Base-by-base conservation (phyloP, 2,113 vertebrate species). In the Turnix velox region DNA sequence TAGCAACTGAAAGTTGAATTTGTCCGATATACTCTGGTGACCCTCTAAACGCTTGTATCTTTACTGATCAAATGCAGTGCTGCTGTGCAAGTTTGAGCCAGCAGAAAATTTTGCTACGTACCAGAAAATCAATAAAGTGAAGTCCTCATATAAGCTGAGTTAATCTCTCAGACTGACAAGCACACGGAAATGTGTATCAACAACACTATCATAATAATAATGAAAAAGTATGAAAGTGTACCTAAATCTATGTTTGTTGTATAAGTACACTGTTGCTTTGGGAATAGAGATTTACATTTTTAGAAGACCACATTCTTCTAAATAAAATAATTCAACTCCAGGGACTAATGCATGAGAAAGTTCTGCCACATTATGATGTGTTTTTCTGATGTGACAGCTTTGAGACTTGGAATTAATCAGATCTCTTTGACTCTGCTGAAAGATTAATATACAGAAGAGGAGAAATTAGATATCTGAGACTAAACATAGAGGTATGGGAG, bases 1-100 rank as follows among this genome's bases (percentile, higher is more conserved):
- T 67, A 87, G 48, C 52, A 88, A 86, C 57, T 55, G 49, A 92
- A 94, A 92, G 79, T 77, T 86, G 88, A 90, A 90, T 92, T 95
- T 90, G 40, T 59, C 80, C 68, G 80, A 45, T 86, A 74, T 40
- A 67, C 17, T 81, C 37, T 51, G 12, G 39, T 84, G 68, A 84
- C 23, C 40, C 52, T 95, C 55, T 90, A 92, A 84, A 77, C 72
- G 86, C 40, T 43, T 54, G 10, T 31, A 31, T 48, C 54, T 62
- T 77, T 82, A 52, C 27, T 15, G 65, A 37, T 62, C 39, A 84
- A 90, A 81, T 57, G 68, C 66, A 68, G 12, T 18, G 57, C 14
- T 63, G 35, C 43, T 90, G 30, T 57, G 65, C 61, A 28, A n/a
- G 43, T 90, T 86, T 27, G 31, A 90, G 25, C 31, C 35, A 71